Evolutionary conservation across 2,113 vertebrate genomes (phyloP).

Genomic region (Oxyruncus cristatus): DNA sequence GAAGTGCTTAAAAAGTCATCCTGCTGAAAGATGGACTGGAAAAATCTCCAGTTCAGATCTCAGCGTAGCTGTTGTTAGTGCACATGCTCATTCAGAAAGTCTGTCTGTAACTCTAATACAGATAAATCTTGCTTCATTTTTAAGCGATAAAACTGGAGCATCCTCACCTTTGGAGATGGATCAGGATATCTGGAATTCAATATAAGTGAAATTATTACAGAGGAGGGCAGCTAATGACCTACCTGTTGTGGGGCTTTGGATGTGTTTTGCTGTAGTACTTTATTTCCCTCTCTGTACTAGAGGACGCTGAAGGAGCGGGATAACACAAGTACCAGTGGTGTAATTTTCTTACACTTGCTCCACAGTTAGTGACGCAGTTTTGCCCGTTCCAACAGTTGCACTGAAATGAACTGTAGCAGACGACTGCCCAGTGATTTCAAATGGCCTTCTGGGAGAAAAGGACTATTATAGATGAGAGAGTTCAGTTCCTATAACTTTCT

Average conservation of each 20-base stretch:
- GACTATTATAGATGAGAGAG: background rate
- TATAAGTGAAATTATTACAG: slow-evolving; percentile 13
- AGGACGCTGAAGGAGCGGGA: background rate
- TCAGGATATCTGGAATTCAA: slow-evolving; percentile 39
- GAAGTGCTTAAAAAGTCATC: slow-evolving; percentile 61
- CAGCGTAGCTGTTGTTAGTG: background rate
- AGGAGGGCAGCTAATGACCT: slow-evolving; percentile 38
- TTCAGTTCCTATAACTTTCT: background rate
- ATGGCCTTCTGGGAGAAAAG: background rate
- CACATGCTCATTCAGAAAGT: slow-evolving; percentile 34
- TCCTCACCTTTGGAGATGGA: slow-evolving; percentile 30
- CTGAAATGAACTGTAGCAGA: slow-evolving; percentile 37
- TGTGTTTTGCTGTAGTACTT: background rate
- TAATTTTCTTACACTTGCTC: background rate
- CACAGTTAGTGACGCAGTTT: background rate
- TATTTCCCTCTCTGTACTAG: background rate
- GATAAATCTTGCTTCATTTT: slow-evolving; percentile 49
- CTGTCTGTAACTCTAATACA: slow-evolving; percentile 35
- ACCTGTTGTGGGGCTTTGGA: background rate
- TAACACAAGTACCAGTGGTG: background rate
- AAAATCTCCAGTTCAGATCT: slow-evolving; percentile 56
- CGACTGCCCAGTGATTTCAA: slow-evolving; percentile 5
- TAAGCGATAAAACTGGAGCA: slow-evolving; percentile 27
- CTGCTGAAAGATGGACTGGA: slow-evolving; percentile 48
- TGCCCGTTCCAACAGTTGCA: background rate